Conservation (phyloP, 1,140 invertebrate genomes). For the Thaumatotibia leucotreta region DNA sequence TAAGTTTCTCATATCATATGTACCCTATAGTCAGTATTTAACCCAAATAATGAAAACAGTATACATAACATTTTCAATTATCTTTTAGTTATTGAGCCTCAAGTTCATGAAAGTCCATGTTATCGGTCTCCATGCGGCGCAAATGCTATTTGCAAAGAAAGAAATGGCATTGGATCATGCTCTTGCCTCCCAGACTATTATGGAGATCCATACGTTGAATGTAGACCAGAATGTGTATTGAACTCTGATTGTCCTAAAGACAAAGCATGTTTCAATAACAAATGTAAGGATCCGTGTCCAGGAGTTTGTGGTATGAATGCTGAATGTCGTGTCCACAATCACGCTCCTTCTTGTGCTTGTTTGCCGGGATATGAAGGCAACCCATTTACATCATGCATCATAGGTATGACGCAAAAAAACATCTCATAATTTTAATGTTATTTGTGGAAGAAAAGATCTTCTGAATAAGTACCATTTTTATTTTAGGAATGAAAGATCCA, state of each 20-base stretch:
- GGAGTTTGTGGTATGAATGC: slow-evolving; percentile 82
- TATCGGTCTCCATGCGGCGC: slow-evolving; percentile 85
- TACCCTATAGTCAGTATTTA: too few relatives aligned
- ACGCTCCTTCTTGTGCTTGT: slow-evolving; percentile 83
- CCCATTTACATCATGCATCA: slow-evolving; percentile 80
- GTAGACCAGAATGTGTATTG: slow-evolving; percentile 84
- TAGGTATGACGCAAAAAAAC: slow-evolving; percentile 46
- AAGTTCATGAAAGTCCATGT: slow-evolving; percentile 76
- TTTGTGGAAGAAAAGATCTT: neutral
- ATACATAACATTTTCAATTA: neutral
- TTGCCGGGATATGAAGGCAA: slow-evolving; percentile 83
- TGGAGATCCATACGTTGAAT: slow-evolving; percentile 84
- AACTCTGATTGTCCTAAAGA: slow-evolving; percentile 81
- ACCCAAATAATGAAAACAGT: too few relatives aligned
- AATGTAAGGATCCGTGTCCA: slow-evolving; percentile 81
- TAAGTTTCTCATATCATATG: too few relatives aligned
- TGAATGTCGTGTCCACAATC: slow-evolving; percentile 83
- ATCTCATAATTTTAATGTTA: too few relatives aligned
- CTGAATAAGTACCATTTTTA: slow-evolving; percentile 18
- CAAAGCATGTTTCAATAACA: slow-evolving; percentile 80
- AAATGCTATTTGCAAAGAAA: slow-evolving; percentile 88
- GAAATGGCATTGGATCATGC: slow-evolving; percentile 82
- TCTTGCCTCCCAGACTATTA: slow-evolving; percentile 83
- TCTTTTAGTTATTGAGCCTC: slow-evolving; percentile 60
- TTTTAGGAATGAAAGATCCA: slow-evolving; percentile 66